Conservation (phyloP, 2,888 invertebrate genomes). For the Apoda limacodes region DNA sequence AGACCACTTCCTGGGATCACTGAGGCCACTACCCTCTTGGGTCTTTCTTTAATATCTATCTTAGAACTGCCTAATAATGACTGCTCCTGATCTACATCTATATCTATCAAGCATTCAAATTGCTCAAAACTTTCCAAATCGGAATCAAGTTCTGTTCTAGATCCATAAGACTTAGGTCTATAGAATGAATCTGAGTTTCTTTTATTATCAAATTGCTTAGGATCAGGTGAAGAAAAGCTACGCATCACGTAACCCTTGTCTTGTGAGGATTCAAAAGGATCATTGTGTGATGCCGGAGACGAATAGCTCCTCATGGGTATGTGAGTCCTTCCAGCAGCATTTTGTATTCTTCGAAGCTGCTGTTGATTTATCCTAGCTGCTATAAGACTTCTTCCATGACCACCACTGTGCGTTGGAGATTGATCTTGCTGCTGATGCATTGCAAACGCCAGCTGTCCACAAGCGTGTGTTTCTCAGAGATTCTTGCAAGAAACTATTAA, state of each 20-base stretch:
- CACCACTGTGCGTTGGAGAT: conserved; percentile 27
- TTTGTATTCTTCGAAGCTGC: conserved; percentile 43
- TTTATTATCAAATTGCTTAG: conserved; percentile 35
- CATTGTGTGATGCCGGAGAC: conserved; percentile 44
- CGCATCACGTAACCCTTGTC: conserved; percentile 42
- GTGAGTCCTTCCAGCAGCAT: conserved; percentile 29
- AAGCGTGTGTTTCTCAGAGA: conserved; percentile 38
- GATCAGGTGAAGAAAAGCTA: conserved; percentile 54
- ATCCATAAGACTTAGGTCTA: conserved; percentile 43
- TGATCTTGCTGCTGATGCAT: conserved; percentile 58
- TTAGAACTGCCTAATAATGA: conserved; percentile 38
- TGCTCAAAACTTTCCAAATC: conserved; percentile 57
- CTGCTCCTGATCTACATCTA: conserved; percentile 52
- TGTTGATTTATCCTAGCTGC: conserved; percentile 49
- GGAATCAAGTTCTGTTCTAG: conserved; percentile 50
- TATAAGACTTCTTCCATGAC: conserved; percentile 47
- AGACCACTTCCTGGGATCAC: conserved; percentile 57
- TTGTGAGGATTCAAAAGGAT: conserved; percentile 28
- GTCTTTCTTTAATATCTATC: conserved; percentile 42
- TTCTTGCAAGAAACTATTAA: conserved; percentile 37
- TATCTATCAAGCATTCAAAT: conserved; percentile 55
- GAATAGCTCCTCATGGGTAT: conserved; percentile 57
- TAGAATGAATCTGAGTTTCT: conserved; percentile 49
- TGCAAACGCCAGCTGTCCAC: too few species aligned
- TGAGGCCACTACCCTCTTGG: conserved; percentile 46